Evolutionary conservation across 2,888 invertebrate genomes (phyloP), one percentile per base, ranked within the genome.

Genomic region (Callinectes sapidus): DNA sequence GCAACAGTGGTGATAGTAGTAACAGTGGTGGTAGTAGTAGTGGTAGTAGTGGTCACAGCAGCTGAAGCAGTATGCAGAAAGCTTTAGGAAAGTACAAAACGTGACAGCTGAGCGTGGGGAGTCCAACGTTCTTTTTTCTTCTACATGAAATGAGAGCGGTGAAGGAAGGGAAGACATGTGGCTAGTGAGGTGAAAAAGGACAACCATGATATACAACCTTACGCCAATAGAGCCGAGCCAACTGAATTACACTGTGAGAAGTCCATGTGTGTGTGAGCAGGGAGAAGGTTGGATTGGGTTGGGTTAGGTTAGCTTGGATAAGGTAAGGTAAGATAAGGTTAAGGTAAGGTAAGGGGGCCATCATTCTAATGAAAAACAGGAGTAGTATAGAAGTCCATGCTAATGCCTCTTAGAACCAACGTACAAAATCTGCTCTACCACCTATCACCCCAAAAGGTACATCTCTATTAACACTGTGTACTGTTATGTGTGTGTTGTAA

Each of bases 131-230:
- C 32, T 32, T 35, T 77, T 81, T 32, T 32, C 32, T 54, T 71
- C 89, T 32, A 28, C 23, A 61, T 42, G 42, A 32, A 61, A 86
- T 35, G 61, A 55, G 61, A 55, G 86, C 18, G 28, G 48, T 3
- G 90, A 28, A 55, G 81, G 71, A 42, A 61, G 89, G 91, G 54
- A 89, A 77, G 90, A 88, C 81, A 39, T 54, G 85, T 61, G 55
- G 81, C 32, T 35, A 35, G 81, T 81, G 81, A 81, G 81, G 55
- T 54, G 88, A 39, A 87, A 87, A 39, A 88, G 42, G 92, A 93
- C 92, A 93, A 93, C 92, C 92, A 66, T 88, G 91, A 93, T 93
- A 48, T 93, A 93, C 92, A 93, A 91, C 92, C 92, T 39, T 93
- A 91, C 66, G 92, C 88, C 92, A 91, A 90, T 90, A 48, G 87